Evolutionary conservation across 1,140 invertebrate genomes (phyloP).

Genomic region (Dreissena rostriformis): DNA sequence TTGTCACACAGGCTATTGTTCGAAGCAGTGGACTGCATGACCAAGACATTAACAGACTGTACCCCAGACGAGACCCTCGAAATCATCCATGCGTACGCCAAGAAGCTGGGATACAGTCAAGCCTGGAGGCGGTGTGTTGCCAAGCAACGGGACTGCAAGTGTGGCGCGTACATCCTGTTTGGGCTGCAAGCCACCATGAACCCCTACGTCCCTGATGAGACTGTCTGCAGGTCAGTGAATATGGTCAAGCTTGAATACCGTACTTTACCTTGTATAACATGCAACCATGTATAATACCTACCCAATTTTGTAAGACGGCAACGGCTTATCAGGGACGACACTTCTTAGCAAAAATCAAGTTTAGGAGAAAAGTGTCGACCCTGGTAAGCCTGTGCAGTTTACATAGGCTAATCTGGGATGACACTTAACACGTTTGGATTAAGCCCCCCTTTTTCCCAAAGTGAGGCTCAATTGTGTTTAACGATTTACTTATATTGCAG

Average conservation of each 20-base stretch:
- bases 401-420: too few species aligned
- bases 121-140: constrained; percentile 14
- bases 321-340: too few species aligned
- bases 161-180: constrained; percentile 4
- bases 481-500: not conserved
- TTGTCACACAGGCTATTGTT: not conserved
- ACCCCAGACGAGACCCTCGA: not conserved
- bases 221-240: constrained; percentile 10
- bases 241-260: too few species aligned
- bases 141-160: constrained; percentile 9
- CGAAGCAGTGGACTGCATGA: constrained; percentile 15
- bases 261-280: too few species aligned
- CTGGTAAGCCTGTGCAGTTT: too few species aligned
- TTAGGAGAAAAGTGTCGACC: too few species aligned
- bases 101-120: not conserved
- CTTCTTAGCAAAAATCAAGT: too few species aligned
- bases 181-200: not conserved
- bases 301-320: too few species aligned
- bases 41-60: not conserved
- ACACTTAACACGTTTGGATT: too few species aligned
- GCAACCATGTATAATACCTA: too few species aligned
- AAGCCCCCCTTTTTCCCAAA: too few species aligned
- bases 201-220: not conserved
- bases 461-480: too few species aligned
- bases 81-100: not conserved